Evolutionary conservation across 2,113 vertebrate genomes (phyloP).

Genomic region (Varanus salvator): DNA sequence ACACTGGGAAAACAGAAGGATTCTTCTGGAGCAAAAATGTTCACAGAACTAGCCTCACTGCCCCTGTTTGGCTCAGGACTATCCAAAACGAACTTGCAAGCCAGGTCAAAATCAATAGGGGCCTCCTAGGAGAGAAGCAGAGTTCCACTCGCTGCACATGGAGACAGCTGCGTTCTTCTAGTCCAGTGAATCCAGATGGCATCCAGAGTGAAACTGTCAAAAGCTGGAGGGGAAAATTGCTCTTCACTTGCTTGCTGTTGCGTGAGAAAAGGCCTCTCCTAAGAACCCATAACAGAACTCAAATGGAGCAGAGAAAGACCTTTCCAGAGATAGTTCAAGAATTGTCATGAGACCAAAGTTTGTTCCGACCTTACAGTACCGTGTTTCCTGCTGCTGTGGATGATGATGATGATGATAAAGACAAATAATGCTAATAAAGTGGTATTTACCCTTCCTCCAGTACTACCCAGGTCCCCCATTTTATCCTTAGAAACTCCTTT

Average conservation of each 20-base stretch:
- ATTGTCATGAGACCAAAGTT: background rate
- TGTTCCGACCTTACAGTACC: slow-evolving; percentile 18
- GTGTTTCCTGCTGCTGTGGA: no score
- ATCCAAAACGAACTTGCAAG: slow-evolving; percentile 43
- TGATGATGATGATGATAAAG: background rate
- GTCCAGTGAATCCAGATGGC: slow-evolving; percentile 33
- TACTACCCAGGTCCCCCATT: background rate
- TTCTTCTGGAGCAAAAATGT: background rate
- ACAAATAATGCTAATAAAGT: background rate
- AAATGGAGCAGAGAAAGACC: slow-evolving; percentile 31
- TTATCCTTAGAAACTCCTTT: background rate
- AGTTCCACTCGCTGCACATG: background rate
- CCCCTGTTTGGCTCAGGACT: background rate
- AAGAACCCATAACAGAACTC: slow-evolving; percentile 39
- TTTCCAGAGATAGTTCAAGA: background rate
- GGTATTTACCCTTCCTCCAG: background rate
- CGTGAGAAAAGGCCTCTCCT: slow-evolving; percentile 40
- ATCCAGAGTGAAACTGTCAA: slow-evolving; percentile 47
- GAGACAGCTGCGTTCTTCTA: slow-evolving; percentile 49
- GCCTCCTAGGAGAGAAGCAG: slow-evolving; percentile 17
- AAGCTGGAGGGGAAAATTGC: slow-evolving; percentile 52
- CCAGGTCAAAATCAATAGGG: slow-evolving; percentile 34
- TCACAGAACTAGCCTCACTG: background rate
- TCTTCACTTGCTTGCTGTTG: slow-evolving; percentile 45
- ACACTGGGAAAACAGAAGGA: background rate